Base-by-base conservation (phyloP, 2,888 invertebrate genomes). In the Sesia bembeciformis region DNA sequence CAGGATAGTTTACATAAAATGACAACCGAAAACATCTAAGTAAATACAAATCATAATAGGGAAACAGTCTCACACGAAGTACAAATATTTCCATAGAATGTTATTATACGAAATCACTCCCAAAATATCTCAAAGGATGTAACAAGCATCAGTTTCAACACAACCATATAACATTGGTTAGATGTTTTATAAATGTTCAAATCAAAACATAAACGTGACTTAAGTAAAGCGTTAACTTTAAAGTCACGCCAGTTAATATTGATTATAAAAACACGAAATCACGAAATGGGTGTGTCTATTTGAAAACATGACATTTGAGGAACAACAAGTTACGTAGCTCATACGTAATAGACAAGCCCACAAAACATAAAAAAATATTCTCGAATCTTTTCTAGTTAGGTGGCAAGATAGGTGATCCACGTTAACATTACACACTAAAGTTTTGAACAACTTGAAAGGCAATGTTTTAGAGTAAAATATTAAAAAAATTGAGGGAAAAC, bases 181-280 rank as follows among this genome's bases (percentile, higher is more conserved):
- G 46, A 46, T 46, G 8, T 46, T 46, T 23, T 8, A 46, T n/a
- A 46, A 46, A 46, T 23, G 6, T 46, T 46, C 46, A 46, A 46
- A 46, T 23, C 4, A 46, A 4, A 46, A 46, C 23, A 46, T 8
- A n/a, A 46, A 8, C 50, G 50, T 7, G 51, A 49, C 39, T 3
- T 50, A 39, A 38, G 38, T 40, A 38, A 23, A 49, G 54, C 42
- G 51, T 40, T 51, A 51, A 23, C 6, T 38, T 49, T 51, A 50
- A 40, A 54, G 40, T 50, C 51, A 42, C 51, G 41, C 8, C 39
- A 54, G 75, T 74, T 75, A 74, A 70, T 69, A 53, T 59, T 60
- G 57, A 54, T 54, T 54, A 50, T 8, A 39, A 50, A 7, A 42
- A 42, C 41, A 38, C 52, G 42, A 52, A 41, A 42, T 52, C 46